Conservation (phyloP, 2,797 vertebrate species). For the Chelidonichthys spinosus region DNA sequence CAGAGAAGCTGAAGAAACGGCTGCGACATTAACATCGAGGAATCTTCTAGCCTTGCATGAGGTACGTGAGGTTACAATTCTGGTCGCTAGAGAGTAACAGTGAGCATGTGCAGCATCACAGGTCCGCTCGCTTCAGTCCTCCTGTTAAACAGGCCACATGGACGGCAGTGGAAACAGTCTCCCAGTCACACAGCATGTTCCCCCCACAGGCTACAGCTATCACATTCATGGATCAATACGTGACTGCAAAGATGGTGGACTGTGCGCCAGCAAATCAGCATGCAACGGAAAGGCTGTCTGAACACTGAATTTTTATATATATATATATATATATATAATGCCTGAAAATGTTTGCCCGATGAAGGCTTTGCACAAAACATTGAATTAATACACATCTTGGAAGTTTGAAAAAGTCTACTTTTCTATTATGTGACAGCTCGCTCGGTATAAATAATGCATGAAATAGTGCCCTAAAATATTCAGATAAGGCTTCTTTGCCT, state of each 20-base stretch:
- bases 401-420: neutral
- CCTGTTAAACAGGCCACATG: conserved; percentile 14
- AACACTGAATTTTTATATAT: neutral
- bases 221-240: conserved; percentile 41
- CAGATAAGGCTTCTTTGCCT: neutral
- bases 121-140: neutral
- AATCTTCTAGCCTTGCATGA: neutral
- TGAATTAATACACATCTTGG: neutral
- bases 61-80: neutral
- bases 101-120: conserved; percentile 10
- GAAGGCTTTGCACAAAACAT: neutral
- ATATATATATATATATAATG: neutral
- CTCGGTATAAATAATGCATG: neutral
- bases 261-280: neutral
- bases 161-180: conserved; percentile 48
- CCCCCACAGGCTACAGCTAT: conserved; percentile 31
- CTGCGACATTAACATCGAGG: neutral
- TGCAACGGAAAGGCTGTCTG: neutral
- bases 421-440: neutral
- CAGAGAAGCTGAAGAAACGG: neutral
- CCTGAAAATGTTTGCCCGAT: neutral
- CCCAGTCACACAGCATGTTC: conserved; percentile 14
- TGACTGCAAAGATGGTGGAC: conserved; percentile 12
- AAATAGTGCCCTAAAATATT: neutral
- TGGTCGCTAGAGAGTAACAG: conserved; percentile 16